Conservation (phyloP, 2,113 vertebrate genomes). For the Craseonycteris thonglongyai region DNA sequence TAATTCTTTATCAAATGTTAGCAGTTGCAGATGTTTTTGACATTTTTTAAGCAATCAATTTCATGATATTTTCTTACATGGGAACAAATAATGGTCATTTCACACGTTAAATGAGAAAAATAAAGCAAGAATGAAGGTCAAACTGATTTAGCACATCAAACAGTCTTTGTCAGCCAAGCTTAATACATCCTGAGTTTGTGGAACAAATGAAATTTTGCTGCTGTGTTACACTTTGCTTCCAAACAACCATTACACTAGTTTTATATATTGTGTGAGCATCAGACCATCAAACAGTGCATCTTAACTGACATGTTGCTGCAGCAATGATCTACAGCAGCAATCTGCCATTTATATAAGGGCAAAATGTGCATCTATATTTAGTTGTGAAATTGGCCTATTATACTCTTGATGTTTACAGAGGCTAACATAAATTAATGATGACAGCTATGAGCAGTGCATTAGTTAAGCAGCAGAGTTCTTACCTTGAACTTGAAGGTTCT, state of each 20-base stretch:
- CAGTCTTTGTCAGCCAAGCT: slow-evolving; percentile 88
- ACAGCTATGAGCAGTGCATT: slow-evolving; percentile 86
- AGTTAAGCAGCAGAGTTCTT: slow-evolving; percentile 84
- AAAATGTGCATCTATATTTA: slow-evolving; percentile 89
- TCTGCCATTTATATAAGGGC: slow-evolving; percentile 89
- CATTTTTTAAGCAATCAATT: slow-evolving; percentile 64
- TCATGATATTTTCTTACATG: slow-evolving; percentile 72
- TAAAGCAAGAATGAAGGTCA: slow-evolving; percentile 93
- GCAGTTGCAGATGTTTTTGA: slow-evolving; percentile 49
- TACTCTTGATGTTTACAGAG: slow-evolving; percentile 88
- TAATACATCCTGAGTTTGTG: slow-evolving; percentile 93
- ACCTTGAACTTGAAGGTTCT: slow-evolving; percentile 84
- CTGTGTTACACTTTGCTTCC: slow-evolving; percentile 89
- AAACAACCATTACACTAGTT: slow-evolving; percentile 91
- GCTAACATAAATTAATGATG: slow-evolving; percentile 91
- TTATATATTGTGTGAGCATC: slow-evolving; percentile 92
- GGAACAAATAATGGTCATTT: slow-evolving; percentile 84
- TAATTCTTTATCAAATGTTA: slow-evolving; percentile 47
- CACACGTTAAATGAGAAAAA: slow-evolving; percentile 90
- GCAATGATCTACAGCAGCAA: slow-evolving; percentile 88
- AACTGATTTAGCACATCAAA: slow-evolving; percentile 88
- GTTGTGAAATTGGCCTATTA: slow-evolving; percentile 91
- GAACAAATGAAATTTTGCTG: slow-evolving; percentile 94
- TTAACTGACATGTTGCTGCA: slow-evolving; percentile 83
- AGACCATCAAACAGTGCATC: slow-evolving; percentile 90